Evolutionary conservation across 2,797 vertebrate genomes (phyloP), one percentile per base, ranked within the genome.

Genomic region (Tenualosa ilisha): DNA sequence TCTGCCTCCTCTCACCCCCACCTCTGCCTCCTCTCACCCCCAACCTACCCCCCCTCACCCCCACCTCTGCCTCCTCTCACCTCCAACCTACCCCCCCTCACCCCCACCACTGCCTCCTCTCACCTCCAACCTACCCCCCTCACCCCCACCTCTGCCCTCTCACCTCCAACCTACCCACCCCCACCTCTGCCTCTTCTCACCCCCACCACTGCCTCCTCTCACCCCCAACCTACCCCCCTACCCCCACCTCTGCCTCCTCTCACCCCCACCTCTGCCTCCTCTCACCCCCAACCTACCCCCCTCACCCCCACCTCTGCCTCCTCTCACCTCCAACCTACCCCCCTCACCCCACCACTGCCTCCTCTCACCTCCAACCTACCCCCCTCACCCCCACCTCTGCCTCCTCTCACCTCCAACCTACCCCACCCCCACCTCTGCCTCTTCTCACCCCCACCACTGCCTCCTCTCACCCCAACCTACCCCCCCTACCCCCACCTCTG

Each of bases 201-300:
- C 43, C 43, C 43, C 43, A 46, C 31, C 63, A 2, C 63, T 8
- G 13, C 63, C 63, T 12, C 63, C 12, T 2, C 63, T 24, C 26
- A 68, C 37, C 37, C 31, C 37, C n/a, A 17, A 31, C 91, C 50
- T 85, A 82, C 61, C n/a, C 26, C 54, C 11, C 87, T 84, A 13
- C 15, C 15, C 40, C 13, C 37, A 6, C 68, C 15, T 40, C 13
- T 17, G 17, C 17, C 63, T 31, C 31, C 31, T 12, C 68, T 31
- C 2, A 53, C 51, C 11, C 51, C 22, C 24, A 22, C 46, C 63
- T n/a, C n/a, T n/a, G n/a, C 20, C 92, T 15, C 94, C 93, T 94
- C 90, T 92, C 94, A 85, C 88, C 88, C 68, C 6, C n/a, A n/a
- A n/a, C n/a, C n/a, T n/a, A n/a, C n/a, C n/a, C n/a, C n/a, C n/a